Evolutionary conservation across 1,140 invertebrate species (phyloP).

Genomic region (Drosophila kanapiae): DNA sequence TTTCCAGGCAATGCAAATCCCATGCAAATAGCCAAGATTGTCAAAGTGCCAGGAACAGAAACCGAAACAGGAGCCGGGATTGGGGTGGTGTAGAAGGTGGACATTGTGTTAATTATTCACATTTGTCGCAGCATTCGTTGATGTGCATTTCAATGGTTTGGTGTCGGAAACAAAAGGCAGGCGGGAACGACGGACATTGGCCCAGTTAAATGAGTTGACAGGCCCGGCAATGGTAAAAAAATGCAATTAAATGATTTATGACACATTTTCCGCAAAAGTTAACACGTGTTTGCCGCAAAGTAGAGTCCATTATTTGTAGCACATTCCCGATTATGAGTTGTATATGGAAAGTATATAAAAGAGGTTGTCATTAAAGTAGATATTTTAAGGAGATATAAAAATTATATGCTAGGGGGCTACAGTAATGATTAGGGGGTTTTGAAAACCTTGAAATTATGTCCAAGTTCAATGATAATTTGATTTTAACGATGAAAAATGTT

Average conservation of each 20-base stretch:
- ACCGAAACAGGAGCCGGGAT: background rate
- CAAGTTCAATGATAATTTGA: too few relatives aligned
- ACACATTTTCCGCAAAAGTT: slow-evolving; percentile 68
- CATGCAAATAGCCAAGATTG: slow-evolving; percentile 83
- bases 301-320: slow-evolving; percentile 37
- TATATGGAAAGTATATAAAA: slow-evolving; percentile 16
- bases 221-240: slow-evolving; percentile 46
- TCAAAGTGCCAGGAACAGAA: slow-evolving; percentile 67
- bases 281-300: slow-evolving; percentile 73
- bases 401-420: too few relatives aligned
- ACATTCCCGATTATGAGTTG: slow-evolving; percentile 9
- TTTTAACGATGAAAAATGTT: too few relatives aligned
- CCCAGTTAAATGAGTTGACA: slow-evolving; percentile 24
- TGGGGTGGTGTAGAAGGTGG: background rate
- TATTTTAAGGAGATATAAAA: background rate
- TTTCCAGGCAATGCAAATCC: slow-evolving; percentile 74
- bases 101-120: slow-evolving; percentile 78
- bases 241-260: slow-evolving; percentile 81
- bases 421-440: too few relatives aligned
- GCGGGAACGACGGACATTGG: background rate
- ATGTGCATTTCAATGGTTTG: slow-evolving; percentile 63
- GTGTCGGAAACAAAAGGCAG: slow-evolving; percentile 9
- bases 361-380: slow-evolving; percentile 30
- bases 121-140: slow-evolving; percentile 69
- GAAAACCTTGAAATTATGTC: too few relatives aligned